phyloP scores from a whole-genome alignment of 1,140 invertebrate species.

The Heterodera schachtii region DNA sequence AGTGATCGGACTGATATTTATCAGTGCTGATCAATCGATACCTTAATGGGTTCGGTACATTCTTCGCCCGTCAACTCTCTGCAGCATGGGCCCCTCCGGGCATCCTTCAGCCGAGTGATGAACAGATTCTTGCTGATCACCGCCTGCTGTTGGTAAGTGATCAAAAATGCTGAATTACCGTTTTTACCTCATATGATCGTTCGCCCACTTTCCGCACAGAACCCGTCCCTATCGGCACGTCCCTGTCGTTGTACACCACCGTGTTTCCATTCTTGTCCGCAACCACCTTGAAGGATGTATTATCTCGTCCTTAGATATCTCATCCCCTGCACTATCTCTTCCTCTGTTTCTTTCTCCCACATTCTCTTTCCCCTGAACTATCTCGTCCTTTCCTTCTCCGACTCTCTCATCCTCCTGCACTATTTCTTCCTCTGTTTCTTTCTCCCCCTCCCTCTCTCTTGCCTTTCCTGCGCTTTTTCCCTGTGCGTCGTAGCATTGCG shows the following conservation, averaged over 20 bases:
- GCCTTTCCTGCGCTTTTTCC: slow-evolving; percentile 56
- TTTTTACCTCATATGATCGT: slow-evolving; percentile 53
- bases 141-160: slow-evolving; percentile 39
- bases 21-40: not conserved
- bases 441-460: not conserved
- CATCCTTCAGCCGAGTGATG: slow-evolving; percentile 61
- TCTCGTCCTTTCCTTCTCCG: not conserved
- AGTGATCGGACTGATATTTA: not conserved
- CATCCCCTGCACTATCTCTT: not conserved
- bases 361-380: not conserved
- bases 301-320: not conserved
- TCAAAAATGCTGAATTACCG: not conserved
- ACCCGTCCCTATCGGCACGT: slow-evolving; percentile 52
- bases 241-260: slow-evolving; percentile 64
- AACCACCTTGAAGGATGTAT: slow-evolving; percentile 55
- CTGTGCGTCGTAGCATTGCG: slow-evolving; percentile 64
- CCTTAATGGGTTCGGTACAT: slow-evolving; percentile 57
- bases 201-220: slow-evolving; percentile 55
- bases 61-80: slow-evolving; percentile 60
- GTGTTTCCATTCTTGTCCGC: slow-evolving; percentile 66
- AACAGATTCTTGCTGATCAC: slow-evolving; percentile 65
- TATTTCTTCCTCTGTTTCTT: not conserved
- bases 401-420: not conserved
- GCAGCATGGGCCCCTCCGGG: slow-evolving; percentile 57
- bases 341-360: not conserved